phyloP scores from a whole-genome alignment of 1,140 invertebrate species.

The Heliothis subflexa region DNA sequence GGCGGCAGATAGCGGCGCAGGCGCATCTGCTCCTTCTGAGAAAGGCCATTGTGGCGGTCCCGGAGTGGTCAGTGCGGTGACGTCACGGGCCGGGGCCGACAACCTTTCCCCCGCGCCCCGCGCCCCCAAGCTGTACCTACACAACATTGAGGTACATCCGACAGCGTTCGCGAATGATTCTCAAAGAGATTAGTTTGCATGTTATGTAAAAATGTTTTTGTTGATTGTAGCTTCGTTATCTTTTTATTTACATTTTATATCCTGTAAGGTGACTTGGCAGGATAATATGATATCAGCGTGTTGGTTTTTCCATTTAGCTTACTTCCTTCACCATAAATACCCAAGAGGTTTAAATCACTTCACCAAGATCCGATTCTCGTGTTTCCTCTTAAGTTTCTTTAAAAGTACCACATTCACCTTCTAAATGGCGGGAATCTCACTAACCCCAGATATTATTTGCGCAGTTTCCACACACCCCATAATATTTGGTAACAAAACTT shows the following conservation, averaged over 20 bases:
- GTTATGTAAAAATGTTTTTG: constrained; percentile 31
- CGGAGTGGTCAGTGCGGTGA: constrained; percentile 82
- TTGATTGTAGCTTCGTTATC: constrained; percentile 8
- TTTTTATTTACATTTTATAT: constrained; percentile 10
- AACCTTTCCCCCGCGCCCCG: constrained; percentile 68
- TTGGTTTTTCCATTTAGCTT: constrained; percentile 10
- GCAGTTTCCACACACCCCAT: not conserved
- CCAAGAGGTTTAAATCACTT: not conserved
- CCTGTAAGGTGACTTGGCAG: not conserved
- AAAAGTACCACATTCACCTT: not conserved
- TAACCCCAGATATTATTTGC: not conserved
- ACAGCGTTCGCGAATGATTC: constrained; percentile 42
- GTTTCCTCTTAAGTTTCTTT: not conserved
- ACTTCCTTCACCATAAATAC: not conserved
- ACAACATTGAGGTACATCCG: constrained; percentile 58
- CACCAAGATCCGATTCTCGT: not conserved
- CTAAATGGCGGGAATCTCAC: not conserved
- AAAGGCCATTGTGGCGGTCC: constrained; percentile 81
- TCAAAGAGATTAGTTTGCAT: constrained; percentile 35
- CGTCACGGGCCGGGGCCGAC: constrained; percentile 82
- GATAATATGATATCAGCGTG: constrained; percentile 4
- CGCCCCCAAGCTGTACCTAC: constrained; percentile 42
- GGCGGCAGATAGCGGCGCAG: constrained; percentile 72
- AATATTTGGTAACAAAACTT: too few species aligned
- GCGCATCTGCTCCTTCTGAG: constrained; percentile 82